Base-by-base conservation (phyloP, 2,113 vertebrate species). In the Arothron firmamentum region DNA sequence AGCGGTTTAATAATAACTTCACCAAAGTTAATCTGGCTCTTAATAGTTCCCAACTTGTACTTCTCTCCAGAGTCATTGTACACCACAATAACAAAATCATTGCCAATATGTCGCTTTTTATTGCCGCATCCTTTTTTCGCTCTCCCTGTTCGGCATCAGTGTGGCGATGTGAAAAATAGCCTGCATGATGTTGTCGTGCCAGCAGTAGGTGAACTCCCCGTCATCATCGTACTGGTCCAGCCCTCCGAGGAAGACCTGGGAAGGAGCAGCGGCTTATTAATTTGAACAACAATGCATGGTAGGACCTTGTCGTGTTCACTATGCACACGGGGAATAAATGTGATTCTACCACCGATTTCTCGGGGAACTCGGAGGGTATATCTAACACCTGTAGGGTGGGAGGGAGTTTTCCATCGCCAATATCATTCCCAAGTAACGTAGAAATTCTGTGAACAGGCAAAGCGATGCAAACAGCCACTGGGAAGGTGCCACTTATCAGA, bases 181-280 rank as follows among this genome's bases (percentile, higher is more conserved):
- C 74, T 99, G 97, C 96, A 99, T 98, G 74, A 99, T 98, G 85
- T 99, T 96, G 0, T 99, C 97, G 0, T 99, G 97, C 96, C 96
- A 99, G 68, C 97, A 99, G 91, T 98, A 99, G 53, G 97, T 98
- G 65, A 99, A 99, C 88, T 97, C 95, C 0, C 97, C 97, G 0
- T 99, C 97, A 45, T 99, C 97, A 0, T 96, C 95, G 0, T 95
- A 93, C 62, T 95, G 95, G 0, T 97, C 96, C 19, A 99, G 91
- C 12, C 96, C 96, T 0, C 97, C 96, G 0, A 99, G 91, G 74
- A 98, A 99, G 68, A 99, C 95, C 81, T 99, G 98, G 46, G n/a
- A n/a, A n/a, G n/a, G n/a, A n/a, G n/a, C n/a, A n/a, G n/a, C n/a
- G n/a, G n/a, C n/a, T n/a, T n/a, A n/a, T n/a, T n/a, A n/a, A n/a